Base-by-base conservation (phyloP, 2,888 invertebrate species). In the Tuberolachnus salignus region DNA sequence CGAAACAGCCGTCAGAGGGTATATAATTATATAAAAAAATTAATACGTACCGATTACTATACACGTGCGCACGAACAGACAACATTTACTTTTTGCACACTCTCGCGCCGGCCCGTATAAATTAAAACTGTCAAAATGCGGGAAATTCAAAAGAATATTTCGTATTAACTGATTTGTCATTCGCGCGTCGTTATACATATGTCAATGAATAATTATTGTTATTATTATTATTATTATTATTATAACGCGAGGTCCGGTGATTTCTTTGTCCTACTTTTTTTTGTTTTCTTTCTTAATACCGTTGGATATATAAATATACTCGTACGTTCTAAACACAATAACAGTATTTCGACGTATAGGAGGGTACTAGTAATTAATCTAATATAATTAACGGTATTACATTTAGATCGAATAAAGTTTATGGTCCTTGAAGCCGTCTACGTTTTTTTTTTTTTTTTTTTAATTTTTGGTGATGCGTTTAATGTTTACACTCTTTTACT, bases 111-210 rank as follows among this genome's bases (percentile, higher is more conserved):
- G 16, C n/a, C n/a, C n/a, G 21, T 16, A 53, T 53, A 67, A 67
- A 70, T 70, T 70, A 70, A 70, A 55, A 55, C 42, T 70, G 70
- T 70, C 70, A 70, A 70, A 70, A 55, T 44, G 55, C 21, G 21
- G 21, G 44, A 70, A 55, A 70, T 70, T 13, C 14, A 53, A 34
- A 34, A 69, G n/a, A 55, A 19, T 55, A 51, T n/a, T n/a, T n/a
- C n/a, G n/a, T n/a, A n/a, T 67, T 51, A 23, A 26, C 51, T 14
- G 46, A 23, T 66, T 26, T 49, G n/a, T 23, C 16, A 66, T n/a
- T 23, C 49, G 16, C 23, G 49, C 66, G 19, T 69, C 66, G 19
- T 69, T 42, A 42, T 42, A 34, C n/a, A 34, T 34, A 53, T 53
- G 69, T 67, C 67, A 67, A 51, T 51, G 19, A 34, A n/a, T n/a